phyloP scores from a whole-genome alignment of 2,888 invertebrate species.

The Thymelicus acteon region DNA sequence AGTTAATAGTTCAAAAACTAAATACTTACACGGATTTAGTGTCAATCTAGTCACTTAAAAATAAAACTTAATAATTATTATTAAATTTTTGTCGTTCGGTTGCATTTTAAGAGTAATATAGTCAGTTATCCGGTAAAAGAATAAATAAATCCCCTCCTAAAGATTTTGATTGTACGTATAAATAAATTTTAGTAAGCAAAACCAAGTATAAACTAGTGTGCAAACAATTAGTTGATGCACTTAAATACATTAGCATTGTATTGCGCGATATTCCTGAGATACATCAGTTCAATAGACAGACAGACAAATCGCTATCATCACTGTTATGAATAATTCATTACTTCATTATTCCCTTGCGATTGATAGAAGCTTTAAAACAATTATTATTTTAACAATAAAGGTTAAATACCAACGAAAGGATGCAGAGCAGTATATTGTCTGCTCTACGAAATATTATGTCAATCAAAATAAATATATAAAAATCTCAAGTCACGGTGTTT shows the following conservation, averaged over 20 bases:
- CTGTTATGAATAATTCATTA: constrained; percentile 43
- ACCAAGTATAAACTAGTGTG: not conserved
- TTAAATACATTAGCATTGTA: constrained; percentile 15
- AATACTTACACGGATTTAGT: too few relatives aligned
- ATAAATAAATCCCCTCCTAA: too few relatives aligned
- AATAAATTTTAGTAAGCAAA: not conserved
- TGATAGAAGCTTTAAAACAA: constrained; percentile 9
- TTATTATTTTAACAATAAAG: constrained; percentile 6
- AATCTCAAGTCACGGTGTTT: too few relatives aligned
- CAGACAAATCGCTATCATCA: constrained; percentile 49
- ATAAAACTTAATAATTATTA: too few relatives aligned
- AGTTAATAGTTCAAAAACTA: too few relatives aligned
- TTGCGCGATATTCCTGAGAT: constrained; percentile 18
- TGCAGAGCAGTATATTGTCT: too few relatives aligned
- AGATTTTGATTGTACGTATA: not conserved
- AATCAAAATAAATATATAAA: too few relatives aligned
- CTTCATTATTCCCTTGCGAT: constrained; percentile 26
- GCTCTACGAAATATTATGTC: too few relatives aligned
- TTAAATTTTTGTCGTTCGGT: too few relatives aligned
- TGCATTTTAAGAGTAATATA: too few relatives aligned
- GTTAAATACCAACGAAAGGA: not conserved
- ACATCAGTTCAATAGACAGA: constrained; percentile 44
- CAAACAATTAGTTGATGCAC: constrained; percentile 10
- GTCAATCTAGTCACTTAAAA: too few relatives aligned
- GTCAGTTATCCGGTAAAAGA: too few relatives aligned